phyloP scores from a whole-genome alignment of 2,113 vertebrate species.

The Tetrax tetrax region DNA sequence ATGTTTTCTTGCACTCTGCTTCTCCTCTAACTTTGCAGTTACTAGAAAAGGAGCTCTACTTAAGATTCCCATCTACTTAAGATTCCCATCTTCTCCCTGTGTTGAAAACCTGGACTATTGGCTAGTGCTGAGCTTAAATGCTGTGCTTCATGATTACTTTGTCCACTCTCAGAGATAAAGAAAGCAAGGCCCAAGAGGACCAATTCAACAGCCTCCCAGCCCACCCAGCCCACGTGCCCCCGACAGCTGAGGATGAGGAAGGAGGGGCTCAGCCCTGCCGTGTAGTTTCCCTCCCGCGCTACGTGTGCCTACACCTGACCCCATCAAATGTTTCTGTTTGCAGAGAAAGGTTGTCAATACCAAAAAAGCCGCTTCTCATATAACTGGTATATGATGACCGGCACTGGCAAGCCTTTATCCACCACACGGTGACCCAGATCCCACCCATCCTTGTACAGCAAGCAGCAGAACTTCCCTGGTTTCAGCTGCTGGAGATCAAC shows the following conservation, averaged over 20 bases:
- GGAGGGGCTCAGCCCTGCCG: rapidly evolving
- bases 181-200: background rate
- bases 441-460: background rate
- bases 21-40: background rate
- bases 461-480: background rate
- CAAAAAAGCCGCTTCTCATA: background rate
- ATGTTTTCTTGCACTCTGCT: background rate
- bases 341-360: background rate
- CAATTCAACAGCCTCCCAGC: background rate
- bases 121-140: background rate
- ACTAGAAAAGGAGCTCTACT: background rate
- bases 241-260: background rate
- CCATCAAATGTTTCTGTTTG: background rate
- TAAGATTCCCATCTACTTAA: background rate
- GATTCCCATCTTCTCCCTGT: background rate
- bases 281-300: background rate
- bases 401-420: background rate
- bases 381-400: background rate
- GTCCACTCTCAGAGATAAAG: background rate
- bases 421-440: background rate
- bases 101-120: background rate
- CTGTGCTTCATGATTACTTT: background rate
- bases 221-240: rapidly evolving
- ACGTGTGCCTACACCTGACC: background rate
- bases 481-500: background rate